These are phyloP conservation scores for Pachypanchax playfairii DNA, from an alignment of 2,113 vertebrate genomes.

Conservation along the genomic window DNA sequence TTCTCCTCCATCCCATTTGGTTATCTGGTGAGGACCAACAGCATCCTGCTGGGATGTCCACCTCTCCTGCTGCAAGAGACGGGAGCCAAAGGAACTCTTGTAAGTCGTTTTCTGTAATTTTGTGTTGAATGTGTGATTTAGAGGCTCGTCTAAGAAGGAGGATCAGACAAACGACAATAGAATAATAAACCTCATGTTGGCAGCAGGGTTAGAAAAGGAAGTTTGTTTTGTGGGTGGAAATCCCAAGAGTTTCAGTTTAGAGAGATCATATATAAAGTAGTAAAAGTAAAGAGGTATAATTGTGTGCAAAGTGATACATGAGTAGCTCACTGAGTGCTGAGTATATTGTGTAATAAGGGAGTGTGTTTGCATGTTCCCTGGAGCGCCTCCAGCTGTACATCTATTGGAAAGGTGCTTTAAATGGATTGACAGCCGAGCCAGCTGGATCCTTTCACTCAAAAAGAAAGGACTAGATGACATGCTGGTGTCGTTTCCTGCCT, in stretches of 20 bases:
- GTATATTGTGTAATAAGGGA: conserved; percentile 29
- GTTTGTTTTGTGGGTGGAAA: background rate
- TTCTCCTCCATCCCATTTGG: conserved; percentile 30
- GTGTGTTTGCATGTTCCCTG: conserved; percentile 44
- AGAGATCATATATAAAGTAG: background rate
- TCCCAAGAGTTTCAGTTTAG: background rate
- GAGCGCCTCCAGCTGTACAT: conserved; percentile 52
- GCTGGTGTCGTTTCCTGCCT: conserved; percentile 15
- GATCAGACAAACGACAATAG: background rate
- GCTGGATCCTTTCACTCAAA: conserved; percentile 35
- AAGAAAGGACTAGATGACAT: conserved; percentile 15
- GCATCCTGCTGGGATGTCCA: conserved; percentile 71
- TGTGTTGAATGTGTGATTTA: too few species aligned
- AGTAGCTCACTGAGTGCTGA: conserved; percentile 4
- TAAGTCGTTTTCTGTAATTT: conserved; percentile 62
- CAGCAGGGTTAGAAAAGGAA: background rate
- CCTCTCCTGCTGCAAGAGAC: conserved; percentile 59
- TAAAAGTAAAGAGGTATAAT: conserved; percentile 7
- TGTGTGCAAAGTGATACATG: background rate
- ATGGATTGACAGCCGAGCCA: conserved; percentile 41
- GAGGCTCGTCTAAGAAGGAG: too few species aligned
- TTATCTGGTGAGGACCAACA: conserved; percentile 47
- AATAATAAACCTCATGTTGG: background rate
- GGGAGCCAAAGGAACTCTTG: conserved; percentile 73
- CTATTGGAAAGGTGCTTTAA: conserved; percentile 29